Percentiles rank a stretch among this genome's conserved stretches.
Evolutionary conservation across 2,888 invertebrate species (phyloP).

Genomic region (Cephalotes varians): DNA sequence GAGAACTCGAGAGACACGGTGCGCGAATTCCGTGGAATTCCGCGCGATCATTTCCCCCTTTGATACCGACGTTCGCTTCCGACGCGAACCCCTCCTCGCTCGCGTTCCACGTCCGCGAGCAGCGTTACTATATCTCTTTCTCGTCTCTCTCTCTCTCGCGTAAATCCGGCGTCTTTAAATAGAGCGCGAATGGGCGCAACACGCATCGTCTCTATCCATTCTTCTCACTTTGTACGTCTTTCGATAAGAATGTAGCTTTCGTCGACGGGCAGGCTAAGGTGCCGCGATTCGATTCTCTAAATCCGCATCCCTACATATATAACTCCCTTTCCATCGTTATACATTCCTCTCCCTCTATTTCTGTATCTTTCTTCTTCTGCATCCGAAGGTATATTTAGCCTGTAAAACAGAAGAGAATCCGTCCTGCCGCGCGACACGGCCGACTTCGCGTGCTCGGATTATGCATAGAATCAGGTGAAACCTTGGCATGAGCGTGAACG

Average conservation of each 20-base stretch:
- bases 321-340: constrained; percentile 11
- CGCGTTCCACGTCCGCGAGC: constrained; percentile 61
- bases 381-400: constrained; percentile 51
- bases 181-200: constrained; percentile 6
- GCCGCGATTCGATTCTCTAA: constrained; percentile 64
- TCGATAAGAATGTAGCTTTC: constrained; percentile 72
- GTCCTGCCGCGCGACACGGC: constrained; percentile 37
- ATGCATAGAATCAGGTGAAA: constrained; percentile 4
- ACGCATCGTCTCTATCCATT: constrained; percentile 42
- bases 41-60: not conserved
- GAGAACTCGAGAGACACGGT: constrained; percentile 77
- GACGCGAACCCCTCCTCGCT: constrained; percentile 26
- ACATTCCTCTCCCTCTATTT: not conserved
- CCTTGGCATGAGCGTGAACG: not conserved
- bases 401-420: constrained; percentile 61
- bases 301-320: constrained; percentile 16
- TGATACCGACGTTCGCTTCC: not conserved
- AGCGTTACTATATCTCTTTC: constrained; percentile 12
- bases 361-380: constrained; percentile 9
- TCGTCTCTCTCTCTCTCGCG: constrained; percentile 32
- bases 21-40: constrained; percentile 59
- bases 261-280: constrained; percentile 54
- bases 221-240: constrained; percentile 76
- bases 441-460: not conserved
- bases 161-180: constrained; percentile 37